Base-by-base conservation (phyloP, 1,140 invertebrate genomes). In the Laupala kohalensis region DNA sequence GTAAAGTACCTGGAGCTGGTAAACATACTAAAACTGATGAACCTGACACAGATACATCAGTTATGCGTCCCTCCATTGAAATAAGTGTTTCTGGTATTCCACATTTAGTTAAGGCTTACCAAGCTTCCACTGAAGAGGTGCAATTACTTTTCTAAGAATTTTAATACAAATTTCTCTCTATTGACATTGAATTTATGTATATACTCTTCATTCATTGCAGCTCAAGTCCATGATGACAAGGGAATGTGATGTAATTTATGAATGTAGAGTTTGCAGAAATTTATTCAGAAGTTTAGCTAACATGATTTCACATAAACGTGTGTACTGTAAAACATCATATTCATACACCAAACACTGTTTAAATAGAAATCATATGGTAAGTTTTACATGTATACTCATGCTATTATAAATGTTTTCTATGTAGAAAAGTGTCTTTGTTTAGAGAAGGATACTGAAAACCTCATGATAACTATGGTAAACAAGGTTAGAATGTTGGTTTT, bases 181-280 rank as follows among this genome's bases (percentile, higher is more conserved):
- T n/a, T n/a, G n/a, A n/a, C n/a, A n/a, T n/a, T n/a, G n/a, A n/a
- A n/a, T n/a, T n/a, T n/a, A n/a, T n/a, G n/a, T 62, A 65, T 3
- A 6, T 24, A 19, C 23, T 6, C 74, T 64, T 73, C 72, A 71
- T 76, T 67, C 64, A 65, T 83, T 83, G 71, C 82, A 92, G 88
- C 83, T 94, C 23, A 85, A 87, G 74, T 81, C 86, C 66, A 78
- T 93, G 62, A 80, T 95, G 6, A 80, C 85, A 19, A 85, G 89
- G 77, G 92, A 95, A 83, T 94, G 92, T 83, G 89, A 92, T 78
- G 78, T 94, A 64, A 86, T 95, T 75, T 90, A 92, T 77, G 93
- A 95, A 79, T 95, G 93, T 79, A 89, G 89, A 79, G 85, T 92
- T 27, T 95, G 93, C 78, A 82, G 87, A n/a, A 93, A 88, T 78